Evolutionary conservation across 2,888 invertebrate genomes (phyloP), one percentile per base, ranked within the genome.

Genomic region (Polymixis flavicincta): DNA sequence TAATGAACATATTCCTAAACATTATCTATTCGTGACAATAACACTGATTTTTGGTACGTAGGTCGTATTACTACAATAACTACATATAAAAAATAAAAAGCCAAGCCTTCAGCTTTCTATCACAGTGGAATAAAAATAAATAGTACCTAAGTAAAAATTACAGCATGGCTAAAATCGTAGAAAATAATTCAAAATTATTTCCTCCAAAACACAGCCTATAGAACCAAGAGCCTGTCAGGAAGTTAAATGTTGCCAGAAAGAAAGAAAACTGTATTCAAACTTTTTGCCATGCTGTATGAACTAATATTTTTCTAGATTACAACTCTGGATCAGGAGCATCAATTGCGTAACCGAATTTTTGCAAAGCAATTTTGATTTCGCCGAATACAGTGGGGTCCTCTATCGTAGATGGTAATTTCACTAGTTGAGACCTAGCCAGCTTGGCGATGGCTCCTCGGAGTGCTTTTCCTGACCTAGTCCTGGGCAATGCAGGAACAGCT

Each of bases 331-430:
- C 98, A 0, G 98, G 98, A 0, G 98, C 98, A 72, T 97, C 97
- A 91, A 97, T 97, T 1, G 98, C 98, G 88, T 97, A 98, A 0
- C 98, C 98, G 79, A 98, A 94, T 89, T 97, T 98, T 90, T 98
- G 98, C 78, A 99, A 95, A 0, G 98, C 98, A 19, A 96, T 92
- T 91, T 98, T 98, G 85, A 99, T 98, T 91, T 98, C 98, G 14
- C 96, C 97, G 90, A 98, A 99, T 14, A 99, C 98, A 55, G 97
- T 97, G 9, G 98, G 97, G 94, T 99, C 99, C 92, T 99, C 99
- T 83, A 99, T 98, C 14, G 99, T 99, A 6, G 98, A 97, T 69
- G 99, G 97, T 89, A 99, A 97, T 94, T 98, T 97, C 19, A 98
- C 97, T 42, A 97, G 95, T 92, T 98, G 98, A 54, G 98, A 98